These are phyloP conservation scores for Momotus momota DNA, from an alignment of 2,797 vertebrate genomes.

Conservation along the genomic window DNA sequence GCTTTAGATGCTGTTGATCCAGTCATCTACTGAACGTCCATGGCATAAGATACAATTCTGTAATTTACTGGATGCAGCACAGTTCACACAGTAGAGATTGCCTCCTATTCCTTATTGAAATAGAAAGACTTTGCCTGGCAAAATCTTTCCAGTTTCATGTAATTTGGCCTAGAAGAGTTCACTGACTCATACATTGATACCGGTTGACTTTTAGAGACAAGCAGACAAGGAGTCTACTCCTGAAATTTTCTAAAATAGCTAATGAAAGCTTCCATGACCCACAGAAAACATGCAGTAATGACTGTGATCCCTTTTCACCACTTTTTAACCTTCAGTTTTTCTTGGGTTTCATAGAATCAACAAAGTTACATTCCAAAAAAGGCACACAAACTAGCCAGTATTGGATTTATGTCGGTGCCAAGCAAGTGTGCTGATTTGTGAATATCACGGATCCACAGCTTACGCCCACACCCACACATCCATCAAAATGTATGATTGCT, in stretches of 20 bases:
- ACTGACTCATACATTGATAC: neutral
- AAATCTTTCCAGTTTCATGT: neutral
- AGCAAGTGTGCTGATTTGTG: neutral
- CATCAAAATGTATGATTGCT: neutral
- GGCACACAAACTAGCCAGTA: neutral
- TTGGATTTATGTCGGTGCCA: rapidly evolving
- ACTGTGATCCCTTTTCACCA: neutral
- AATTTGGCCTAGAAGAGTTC: neutral
- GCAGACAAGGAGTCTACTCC: neutral
- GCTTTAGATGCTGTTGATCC: neutral
- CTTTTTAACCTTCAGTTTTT: neutral
- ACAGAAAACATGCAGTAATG: neutral
- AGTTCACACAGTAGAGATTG: neutral
- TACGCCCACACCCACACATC: neutral
- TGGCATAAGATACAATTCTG: neutral
- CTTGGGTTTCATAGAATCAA: neutral
- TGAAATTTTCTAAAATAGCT: neutral
- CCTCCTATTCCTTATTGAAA: neutral
- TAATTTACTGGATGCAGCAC: neutral
- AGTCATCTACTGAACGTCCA: neutral
- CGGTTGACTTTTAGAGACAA: neutral
- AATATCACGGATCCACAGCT: neutral
- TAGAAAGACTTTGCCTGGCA: neutral
- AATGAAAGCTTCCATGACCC: neutral
- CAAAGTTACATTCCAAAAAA: neutral